These are phyloP conservation scores for Clarias batrachus DNA, from an alignment of 2,113 vertebrate species.

Conservation along the genomic window DNA sequence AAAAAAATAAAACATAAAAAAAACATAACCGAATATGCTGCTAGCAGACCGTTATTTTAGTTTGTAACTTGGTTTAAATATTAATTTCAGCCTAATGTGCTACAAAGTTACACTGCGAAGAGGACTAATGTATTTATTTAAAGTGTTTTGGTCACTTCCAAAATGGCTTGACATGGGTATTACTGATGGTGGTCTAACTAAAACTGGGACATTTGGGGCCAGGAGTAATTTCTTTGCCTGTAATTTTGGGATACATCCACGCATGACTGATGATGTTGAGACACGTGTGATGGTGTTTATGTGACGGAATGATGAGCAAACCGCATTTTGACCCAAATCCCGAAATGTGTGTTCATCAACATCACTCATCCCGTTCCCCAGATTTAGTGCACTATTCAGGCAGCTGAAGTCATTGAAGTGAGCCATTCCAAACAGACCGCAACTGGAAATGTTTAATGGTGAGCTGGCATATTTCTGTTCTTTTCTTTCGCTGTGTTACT, in stretches of 20 bases:
- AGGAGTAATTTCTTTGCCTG: neutral
- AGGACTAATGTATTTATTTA: neutral
- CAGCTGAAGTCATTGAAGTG: conserved; percentile 28
- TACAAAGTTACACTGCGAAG: neutral
- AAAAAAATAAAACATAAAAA: neutral
- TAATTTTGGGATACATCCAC: neutral
- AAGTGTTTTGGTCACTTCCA: neutral
- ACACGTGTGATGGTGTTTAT: conserved; percentile 14
- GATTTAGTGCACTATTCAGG: neutral
- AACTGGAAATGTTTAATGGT: conserved; percentile 37
- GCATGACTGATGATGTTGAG: neutral
- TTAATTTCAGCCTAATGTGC: neutral
- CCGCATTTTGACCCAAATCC: neutral
- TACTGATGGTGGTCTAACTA: neutral
- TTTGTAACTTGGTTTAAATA: neutral
- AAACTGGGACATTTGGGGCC: neutral
- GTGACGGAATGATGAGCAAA: conserved; percentile 17
- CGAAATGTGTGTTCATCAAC: conserved; percentile 6
- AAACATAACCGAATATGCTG: neutral
- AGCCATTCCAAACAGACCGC: conserved; percentile 22
- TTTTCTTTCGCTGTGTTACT: conserved; percentile 16
- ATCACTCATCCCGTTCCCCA: conserved; percentile 20
- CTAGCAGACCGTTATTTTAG: neutral
- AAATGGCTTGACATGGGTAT: neutral
- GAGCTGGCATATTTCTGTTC: conserved; percentile 28